Base-by-base conservation (phyloP, 2,113 vertebrate genomes). In the Takifugu bimaculatus region DNA sequence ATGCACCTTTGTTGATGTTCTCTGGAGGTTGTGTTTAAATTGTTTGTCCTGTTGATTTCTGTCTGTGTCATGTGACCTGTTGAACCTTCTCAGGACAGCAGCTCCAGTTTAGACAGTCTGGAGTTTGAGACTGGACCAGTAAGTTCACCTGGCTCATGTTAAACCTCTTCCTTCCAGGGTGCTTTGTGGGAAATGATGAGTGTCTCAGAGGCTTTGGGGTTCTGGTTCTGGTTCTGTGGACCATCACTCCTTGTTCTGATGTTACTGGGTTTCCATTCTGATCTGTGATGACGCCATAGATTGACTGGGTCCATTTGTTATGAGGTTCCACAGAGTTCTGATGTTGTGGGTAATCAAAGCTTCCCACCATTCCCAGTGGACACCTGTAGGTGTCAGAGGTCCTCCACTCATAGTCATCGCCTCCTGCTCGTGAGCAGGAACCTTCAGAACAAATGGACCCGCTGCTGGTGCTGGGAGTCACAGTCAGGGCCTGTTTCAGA, bases 31-130 rank as follows among this genome's bases (percentile, higher is more conserved):
- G 35, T 39, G 7, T 39, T 39, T 39, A 6, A 39, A 6, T 10
- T 39, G 35, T 39, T 39, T 39, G 35, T 39, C 35, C 35, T 39
- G 35, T 10, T 39, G 11, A 39, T 10, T 5, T 48, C 45, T 48
- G 45, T 48, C 45, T n/a, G 13, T 48, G 45, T 48, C 13, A 48
- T 48, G 45, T 48, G 13, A 48, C 15, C 45, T 48, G 45, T 48
- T 48, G 13, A 3, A 86, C 74, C 79, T 28, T 72, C 29, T 54
- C 90, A 96, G 96, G 94, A 94, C 79, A 84, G 92, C 88, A 91
- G 91, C 84, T 95, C 93, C 88, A 94, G 93, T 87, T 87, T 87
- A 68, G 94, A 95, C 83, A 94, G 93, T 91, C 88, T 95, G 88
- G 91, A 93, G 87, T 84, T 74, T 63, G 90, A 91, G 72, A 85